Evolutionary conservation across 2,888 invertebrate genomes (phyloP).

Genomic region (Noctua pronuba): DNA sequence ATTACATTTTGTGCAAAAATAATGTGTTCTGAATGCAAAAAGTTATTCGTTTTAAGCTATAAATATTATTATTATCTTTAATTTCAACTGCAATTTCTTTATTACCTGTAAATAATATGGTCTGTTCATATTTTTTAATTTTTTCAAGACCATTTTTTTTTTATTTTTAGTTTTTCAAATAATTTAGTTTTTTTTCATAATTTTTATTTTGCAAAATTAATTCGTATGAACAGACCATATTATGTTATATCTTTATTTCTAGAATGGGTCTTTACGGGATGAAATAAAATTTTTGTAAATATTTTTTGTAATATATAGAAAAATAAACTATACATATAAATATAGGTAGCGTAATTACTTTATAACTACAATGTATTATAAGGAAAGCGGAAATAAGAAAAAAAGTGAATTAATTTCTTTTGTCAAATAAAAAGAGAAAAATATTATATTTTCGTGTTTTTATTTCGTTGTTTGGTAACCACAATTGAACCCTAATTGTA

Average conservation of each 20-base stretch:
- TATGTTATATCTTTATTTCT: slow-evolving; percentile 70
- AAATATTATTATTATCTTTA: slow-evolving; percentile 63
- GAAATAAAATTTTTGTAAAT: slow-evolving; percentile 84
- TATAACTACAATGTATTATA: slow-evolving; percentile 88
- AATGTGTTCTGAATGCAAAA: slow-evolving; percentile 74
- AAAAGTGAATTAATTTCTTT: slow-evolving; percentile 89
- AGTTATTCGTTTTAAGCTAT: slow-evolving; percentile 61
- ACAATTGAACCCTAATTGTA: slow-evolving; percentile 18
- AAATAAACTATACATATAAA: slow-evolving; percentile 87
- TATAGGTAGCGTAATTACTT: slow-evolving; percentile 90
- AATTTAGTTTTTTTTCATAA: slow-evolving; percentile 30
- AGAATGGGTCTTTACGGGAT: slow-evolving; percentile 88
- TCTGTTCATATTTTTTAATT: slow-evolving; percentile 61
- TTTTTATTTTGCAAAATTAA: slow-evolving; percentile 33
- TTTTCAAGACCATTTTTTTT: slow-evolving; percentile 25
- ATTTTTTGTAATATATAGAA: slow-evolving; percentile 89
- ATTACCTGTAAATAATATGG: slow-evolving; percentile 63
- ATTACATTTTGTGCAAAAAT: slow-evolving; percentile 73
- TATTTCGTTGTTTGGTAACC: slow-evolving; percentile 63
- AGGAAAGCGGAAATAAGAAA: slow-evolving; percentile 88
- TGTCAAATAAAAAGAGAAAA: slow-evolving; percentile 89
- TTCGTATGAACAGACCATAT: slow-evolving; percentile 68
- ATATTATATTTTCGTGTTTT: slow-evolving; percentile 79
- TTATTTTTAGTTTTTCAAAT: slow-evolving; percentile 30
- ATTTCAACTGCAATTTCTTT: slow-evolving; percentile 68